Evolutionary conservation across 2,888 invertebrate genomes (phyloP), one percentile per base, ranked within the genome.

Genomic region (Octonoba sinensis): DNA sequence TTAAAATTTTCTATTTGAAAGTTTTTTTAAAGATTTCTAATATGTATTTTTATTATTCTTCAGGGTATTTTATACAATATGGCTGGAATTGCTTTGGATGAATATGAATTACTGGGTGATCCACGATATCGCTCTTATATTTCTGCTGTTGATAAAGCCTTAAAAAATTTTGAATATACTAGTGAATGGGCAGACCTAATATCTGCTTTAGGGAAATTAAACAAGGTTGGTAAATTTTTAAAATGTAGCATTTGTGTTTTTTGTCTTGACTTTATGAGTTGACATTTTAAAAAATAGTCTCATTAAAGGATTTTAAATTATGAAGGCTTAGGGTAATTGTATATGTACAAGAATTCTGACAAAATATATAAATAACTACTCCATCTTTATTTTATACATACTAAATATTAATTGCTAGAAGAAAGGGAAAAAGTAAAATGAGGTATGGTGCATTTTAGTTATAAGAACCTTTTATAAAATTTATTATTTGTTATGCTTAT

Each of bases 181-280:
- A 94, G 94, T 86, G 96, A 96, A 91, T 96, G 96, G 96, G 95
- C 96, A 75, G 96, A 97, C 90, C 90, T 96, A 70, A 96, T 97
- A 87, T 93, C 95, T 73, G 95, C 96, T 6, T 89, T 97, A 47
- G 95, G 94, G 67, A 96, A 96, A 89, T 91, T 96, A 49, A 95
- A 95, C 88, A 96, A 96, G 92, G 96, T 95, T 89, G 85, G 86
- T 85, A 46, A 49, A n/a, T 46, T 12, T 47, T 49, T 20, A 24
- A 20, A 20, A 60, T 20, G 12, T 24, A 22, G 56, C 75, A 78
- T 82, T 76, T 86, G 82, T 83, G 86, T 75, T 87, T 89, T 36
- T 86, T 56, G 18, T 36, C 36, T 36, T 36, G 36, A 36, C 1
- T 36, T 1, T 11, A 36, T 36, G 4, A 54, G 18, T 54, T 54